phyloP scores from a whole-genome alignment of 2,888 invertebrate genomes.

The Microctonus brassicae region DNA sequence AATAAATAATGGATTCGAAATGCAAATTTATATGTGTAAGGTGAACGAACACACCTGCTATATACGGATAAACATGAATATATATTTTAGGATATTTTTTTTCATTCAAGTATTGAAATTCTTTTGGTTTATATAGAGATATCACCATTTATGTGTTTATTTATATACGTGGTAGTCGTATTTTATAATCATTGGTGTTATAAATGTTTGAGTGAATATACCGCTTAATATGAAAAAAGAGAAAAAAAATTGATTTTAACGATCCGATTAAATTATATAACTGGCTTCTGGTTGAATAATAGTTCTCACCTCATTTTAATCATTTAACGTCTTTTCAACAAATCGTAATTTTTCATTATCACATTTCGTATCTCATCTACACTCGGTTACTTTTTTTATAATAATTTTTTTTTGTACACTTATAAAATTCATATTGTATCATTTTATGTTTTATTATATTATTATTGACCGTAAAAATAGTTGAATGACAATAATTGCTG shows the following conservation, averaged over 20 bases:
- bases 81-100: neutral
- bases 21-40: constrained; percentile 21
- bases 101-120: neutral
- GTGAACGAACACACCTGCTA: constrained; percentile 16
- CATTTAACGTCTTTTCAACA: constrained; percentile 4
- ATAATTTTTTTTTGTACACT: no score
- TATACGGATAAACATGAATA: neutral
- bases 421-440: no score
- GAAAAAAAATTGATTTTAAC: constrained; percentile 47
- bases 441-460: no score
- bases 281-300: constrained; percentile 31
- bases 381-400: constrained; percentile 14
- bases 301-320: constrained; percentile 28
- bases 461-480: no score
- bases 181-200: constrained; percentile 44
- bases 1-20: constrained; percentile 30
- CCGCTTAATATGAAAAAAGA: constrained; percentile 53
- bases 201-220: constrained; percentile 48
- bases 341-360: constrained; percentile 9
- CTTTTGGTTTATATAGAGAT: constrained; percentile 56
- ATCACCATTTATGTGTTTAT: constrained; percentile 41
- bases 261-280: constrained; percentile 46
- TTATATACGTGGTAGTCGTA: constrained; percentile 39
- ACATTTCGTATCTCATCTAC: neutral
- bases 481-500: no score